Percentiles rank a stretch among this genome's conserved stretches.
Evolutionary conservation across 2,888 invertebrate species (phyloP).

Genomic region (Drosophila meridionalis): DNA sequence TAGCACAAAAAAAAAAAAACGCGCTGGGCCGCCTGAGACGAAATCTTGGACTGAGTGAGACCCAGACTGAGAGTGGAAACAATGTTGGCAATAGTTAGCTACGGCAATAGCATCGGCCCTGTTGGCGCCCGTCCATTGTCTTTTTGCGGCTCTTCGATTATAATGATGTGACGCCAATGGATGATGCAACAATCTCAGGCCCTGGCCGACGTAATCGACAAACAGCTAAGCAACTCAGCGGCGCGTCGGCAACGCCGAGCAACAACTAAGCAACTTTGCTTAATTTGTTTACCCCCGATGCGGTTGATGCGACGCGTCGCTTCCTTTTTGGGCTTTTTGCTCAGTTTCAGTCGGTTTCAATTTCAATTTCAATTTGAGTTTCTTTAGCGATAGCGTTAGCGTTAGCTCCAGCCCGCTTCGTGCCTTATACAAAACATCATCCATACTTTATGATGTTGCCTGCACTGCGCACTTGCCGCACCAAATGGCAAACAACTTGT

Average conservation of each 20-base stretch:
- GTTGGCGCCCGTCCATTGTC: conserved; percentile 15
- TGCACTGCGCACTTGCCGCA: conserved; percentile 22
- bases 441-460: conserved; percentile 14
- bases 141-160: conserved; percentile 71
- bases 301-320: conserved; percentile 41
- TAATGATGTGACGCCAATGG: conserved; percentile 68
- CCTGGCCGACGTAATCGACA: conserved; percentile 63
- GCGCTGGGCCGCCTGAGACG: conserved; percentile 49
- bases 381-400: conserved; percentile 30
- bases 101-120: conserved; percentile 22
- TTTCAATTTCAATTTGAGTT: conserved; percentile 36
- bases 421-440: conserved; percentile 10
- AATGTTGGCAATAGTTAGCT: conserved; percentile 26
- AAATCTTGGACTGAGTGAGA: conserved; percentile 3
- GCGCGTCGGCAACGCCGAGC: conserved; percentile 8
- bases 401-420: conserved; percentile 30
- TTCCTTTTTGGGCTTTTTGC: conserved; percentile 34
- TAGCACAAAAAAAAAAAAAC: conserved; percentile 15
- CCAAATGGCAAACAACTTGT: conserved; percentile 21
- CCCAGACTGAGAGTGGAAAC: conserved; percentile 28
- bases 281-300: conserved; percentile 66
- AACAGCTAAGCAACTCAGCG: conserved; percentile 34
- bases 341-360: conserved; percentile 15
- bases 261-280: conserved; percentile 56
- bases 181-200: conserved; percentile 65